phyloP scores from a whole-genome alignment of 2,113 vertebrate species.

The Spizaetus ornatus region DNA sequence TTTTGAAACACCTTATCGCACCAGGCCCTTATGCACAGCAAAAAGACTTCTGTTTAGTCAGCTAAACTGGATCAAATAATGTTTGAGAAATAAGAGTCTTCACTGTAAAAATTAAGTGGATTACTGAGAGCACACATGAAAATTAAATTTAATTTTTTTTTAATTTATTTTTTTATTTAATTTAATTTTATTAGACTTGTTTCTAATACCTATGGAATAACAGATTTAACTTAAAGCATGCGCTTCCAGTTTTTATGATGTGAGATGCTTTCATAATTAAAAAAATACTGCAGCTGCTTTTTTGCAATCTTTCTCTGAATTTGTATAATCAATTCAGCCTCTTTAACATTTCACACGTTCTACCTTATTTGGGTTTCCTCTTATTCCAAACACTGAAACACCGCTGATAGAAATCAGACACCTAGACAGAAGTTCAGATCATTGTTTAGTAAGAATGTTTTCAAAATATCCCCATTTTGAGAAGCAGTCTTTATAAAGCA shows the following conservation, averaged over 20 bases:
- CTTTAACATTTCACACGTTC: not conserved
- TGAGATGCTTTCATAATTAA: not conserved
- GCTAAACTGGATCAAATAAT: not conserved
- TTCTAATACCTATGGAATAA: not conserved
- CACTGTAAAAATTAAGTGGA: not conserved
- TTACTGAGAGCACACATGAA: not conserved
- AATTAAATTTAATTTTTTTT: not conserved
- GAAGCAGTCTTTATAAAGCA: not conserved
- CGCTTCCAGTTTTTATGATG: not conserved
- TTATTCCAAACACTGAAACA: not conserved
- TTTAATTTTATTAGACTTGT: not conserved
- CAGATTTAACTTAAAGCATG: not conserved
- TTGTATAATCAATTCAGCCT: not conserved
- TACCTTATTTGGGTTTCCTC: not conserved
- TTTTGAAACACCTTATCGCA: not conserved
- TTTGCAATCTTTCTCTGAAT: not conserved
- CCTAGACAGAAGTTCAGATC: not conserved
- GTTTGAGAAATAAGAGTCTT: not conserved
- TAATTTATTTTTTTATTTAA: too few relatives aligned
- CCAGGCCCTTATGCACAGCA: not conserved
- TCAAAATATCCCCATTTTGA: not conserved
- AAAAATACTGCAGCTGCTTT: not conserved
- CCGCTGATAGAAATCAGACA: not conserved
- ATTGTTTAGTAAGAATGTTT: not conserved
- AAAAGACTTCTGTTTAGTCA: not conserved